Conservation (phyloP, 2,888 invertebrate species). For the Chorisops tibialis region DNA sequence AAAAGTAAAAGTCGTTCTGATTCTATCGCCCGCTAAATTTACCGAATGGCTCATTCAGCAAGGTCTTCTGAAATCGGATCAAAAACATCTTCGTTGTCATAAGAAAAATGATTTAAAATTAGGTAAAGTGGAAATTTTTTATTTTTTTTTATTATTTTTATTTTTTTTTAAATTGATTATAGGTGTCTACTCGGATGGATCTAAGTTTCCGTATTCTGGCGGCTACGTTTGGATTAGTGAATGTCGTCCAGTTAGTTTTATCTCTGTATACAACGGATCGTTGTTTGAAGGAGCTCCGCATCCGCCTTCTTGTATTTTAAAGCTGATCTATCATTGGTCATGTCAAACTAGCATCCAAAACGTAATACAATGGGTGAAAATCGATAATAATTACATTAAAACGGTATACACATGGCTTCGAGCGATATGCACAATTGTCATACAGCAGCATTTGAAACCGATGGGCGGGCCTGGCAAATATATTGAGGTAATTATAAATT, state of each 20-base stretch:
- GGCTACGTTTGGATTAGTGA: conserved; percentile 90
- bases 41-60: conserved; percentile 89
- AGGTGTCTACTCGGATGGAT: conserved; percentile 82
- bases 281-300: conserved; percentile 83
- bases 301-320: conserved; percentile 76
- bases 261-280: conserved; percentile 83
- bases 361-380: conserved; percentile 84
- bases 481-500: conserved; percentile 63
- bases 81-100: conserved; percentile 80
- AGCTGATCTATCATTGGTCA: conserved; percentile 86
- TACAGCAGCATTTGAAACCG: conserved; percentile 71
- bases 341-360: conserved; percentile 88
- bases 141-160: conserved; percentile 19
- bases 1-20: conserved; percentile 77
- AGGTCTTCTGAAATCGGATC: conserved; percentile 75
- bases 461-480: conserved; percentile 70
- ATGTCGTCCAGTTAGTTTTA: conserved; percentile 79
- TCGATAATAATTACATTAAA: conserved; percentile 66
- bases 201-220: conserved; percentile 81
- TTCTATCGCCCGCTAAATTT: conserved; percentile 78
- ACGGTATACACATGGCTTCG: conserved; percentile 69
- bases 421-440: conserved; percentile 74
- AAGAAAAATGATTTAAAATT: conserved; percentile 68
- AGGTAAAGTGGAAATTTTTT: conserved; percentile 50
- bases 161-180: conserved; percentile 31